phyloP scores from a whole-genome alignment of 2,888 invertebrate species.

The Drosophila yooni region DNA sequence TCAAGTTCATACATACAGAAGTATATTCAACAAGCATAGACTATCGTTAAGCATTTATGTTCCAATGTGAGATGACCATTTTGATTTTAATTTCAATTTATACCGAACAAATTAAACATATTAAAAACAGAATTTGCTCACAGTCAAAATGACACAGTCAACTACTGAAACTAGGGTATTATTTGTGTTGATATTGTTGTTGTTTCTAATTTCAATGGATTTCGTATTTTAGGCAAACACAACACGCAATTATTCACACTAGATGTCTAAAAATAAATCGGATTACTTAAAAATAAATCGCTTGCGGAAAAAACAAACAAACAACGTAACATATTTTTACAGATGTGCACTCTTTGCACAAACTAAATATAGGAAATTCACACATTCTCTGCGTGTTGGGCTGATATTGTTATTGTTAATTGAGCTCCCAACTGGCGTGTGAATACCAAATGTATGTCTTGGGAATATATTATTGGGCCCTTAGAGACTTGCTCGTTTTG shows the following conservation, averaged over 20 bases:
- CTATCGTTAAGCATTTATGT: background rate
- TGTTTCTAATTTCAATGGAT: slow-evolving; percentile 4
- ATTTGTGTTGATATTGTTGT: background rate
- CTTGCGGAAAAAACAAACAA: slow-evolving; percentile 18
- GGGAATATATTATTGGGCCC: slow-evolving; percentile 12
- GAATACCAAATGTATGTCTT: slow-evolving; percentile 21
- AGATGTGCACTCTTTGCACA: slow-evolving; percentile 36
- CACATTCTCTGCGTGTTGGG: slow-evolving; percentile 29
- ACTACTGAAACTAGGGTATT: background rate
- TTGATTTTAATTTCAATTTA: background rate
- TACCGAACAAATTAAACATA: background rate
- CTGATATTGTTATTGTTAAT: slow-evolving; percentile 50
- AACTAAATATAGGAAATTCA: slow-evolving; percentile 51
- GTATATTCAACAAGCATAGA: background rate
- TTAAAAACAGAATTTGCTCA: background rate
- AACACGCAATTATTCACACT: slow-evolving; percentile 10
- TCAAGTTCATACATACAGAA: background rate
- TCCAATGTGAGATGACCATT: background rate
- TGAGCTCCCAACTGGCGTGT: slow-evolving; percentile 29
- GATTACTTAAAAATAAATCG: slow-evolving; percentile 8
- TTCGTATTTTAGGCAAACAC: slow-evolving; percentile 1
- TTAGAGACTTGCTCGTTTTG: slow-evolving; percentile 9
- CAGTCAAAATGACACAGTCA: background rate
- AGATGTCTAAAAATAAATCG: slow-evolving; percentile 24
- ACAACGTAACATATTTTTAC: slow-evolving; percentile 43